Conservation (phyloP, 2,888 invertebrate genomes). For the Drosophila kambysellisi region DNA sequence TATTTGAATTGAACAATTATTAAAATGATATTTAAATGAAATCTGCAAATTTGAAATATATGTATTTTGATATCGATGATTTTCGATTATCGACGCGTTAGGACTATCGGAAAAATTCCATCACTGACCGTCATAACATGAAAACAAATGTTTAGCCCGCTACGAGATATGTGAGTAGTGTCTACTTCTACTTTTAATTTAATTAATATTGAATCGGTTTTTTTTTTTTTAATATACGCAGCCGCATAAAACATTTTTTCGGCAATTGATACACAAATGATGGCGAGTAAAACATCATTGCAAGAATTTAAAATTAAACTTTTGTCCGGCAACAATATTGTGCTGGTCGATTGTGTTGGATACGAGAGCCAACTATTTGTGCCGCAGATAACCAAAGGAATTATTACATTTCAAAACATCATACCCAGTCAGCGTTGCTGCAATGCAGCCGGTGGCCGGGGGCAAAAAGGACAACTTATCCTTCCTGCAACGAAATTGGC, state of each 20-base stretch:
- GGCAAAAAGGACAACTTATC: conserved; percentile 18
- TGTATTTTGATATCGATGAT: neutral
- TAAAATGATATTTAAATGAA: neutral
- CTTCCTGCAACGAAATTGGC: conserved; percentile 17
- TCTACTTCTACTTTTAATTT: neutral
- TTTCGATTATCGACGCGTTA: too few relatives aligned
- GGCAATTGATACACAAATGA: conserved; percentile 16
- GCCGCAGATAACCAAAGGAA: conserved; percentile 78
- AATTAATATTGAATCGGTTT: neutral
- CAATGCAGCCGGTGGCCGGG: conserved; percentile 30
- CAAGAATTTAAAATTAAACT: conserved; percentile 72
- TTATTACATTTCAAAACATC: conserved; percentile 76
- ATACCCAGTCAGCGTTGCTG: conserved; percentile 77
- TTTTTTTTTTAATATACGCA: conserved; percentile 23
- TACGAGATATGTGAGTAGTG: neutral
- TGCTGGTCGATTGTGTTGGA: conserved; percentile 72
- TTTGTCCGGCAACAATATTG: conserved; percentile 74
- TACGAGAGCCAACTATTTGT: conserved; percentile 80
- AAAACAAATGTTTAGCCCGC: neutral
- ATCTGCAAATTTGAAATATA: neutral
- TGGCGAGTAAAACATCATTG: conserved; percentile 29
- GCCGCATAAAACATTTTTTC: conserved; percentile 1
- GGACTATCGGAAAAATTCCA: neutral
- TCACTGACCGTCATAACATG: neutral
- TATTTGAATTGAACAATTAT: neutral